Evolutionary conservation across 2,797 vertebrate genomes (phyloP).

Genomic region (Bovichtus diacanthus): DNA sequence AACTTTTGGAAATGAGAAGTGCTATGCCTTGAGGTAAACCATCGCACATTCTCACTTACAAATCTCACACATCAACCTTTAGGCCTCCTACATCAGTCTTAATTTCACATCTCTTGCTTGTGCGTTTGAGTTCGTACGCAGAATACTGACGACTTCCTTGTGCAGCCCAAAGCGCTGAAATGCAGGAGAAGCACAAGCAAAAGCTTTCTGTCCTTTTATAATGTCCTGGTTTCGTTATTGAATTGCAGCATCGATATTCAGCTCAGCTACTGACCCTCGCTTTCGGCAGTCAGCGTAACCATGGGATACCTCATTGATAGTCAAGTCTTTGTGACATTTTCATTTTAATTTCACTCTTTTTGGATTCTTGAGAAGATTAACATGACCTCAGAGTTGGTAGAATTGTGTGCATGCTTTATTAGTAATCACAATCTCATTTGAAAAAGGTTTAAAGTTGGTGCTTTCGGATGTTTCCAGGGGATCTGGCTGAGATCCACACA

Average conservation of each 20-base stretch:
- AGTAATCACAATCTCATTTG: slow-evolving; percentile 18
- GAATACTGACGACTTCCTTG: slow-evolving; percentile 39
- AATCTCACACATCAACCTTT: slow-evolving; percentile 17
- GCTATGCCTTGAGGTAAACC: slow-evolving; percentile 55
- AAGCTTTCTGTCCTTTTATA: slow-evolving; percentile 56
- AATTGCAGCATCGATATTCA: slow-evolving; percentile 74
- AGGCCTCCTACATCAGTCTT: background rate
- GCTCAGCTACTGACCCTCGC: slow-evolving; percentile 63
- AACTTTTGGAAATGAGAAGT: slow-evolving; percentile 71
- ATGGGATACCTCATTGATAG: slow-evolving; percentile 52
- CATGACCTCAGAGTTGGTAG: fast-evolving
- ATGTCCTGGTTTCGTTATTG: slow-evolving; percentile 44
- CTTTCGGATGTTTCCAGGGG: slow-evolving; percentile 5
- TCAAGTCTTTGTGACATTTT: slow-evolving; percentile 27
- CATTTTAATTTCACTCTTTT: slow-evolving; percentile 22
- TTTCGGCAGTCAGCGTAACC: slow-evolving; percentile 54
- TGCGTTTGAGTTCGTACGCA: background rate
- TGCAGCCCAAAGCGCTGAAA: slow-evolving; percentile 23
- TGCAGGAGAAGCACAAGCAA: slow-evolving; percentile 36
- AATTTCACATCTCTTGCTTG: slow-evolving; percentile 57
- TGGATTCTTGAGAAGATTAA: slow-evolving; percentile 2
- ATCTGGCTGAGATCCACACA: slow-evolving; percentile 41
- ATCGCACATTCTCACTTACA: slow-evolving; percentile 23
- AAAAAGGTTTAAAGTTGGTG: slow-evolving; percentile 2
- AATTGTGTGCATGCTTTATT: slow-evolving; percentile 8